Conservation (phyloP, 2,797 vertebrate species). For the Threskiornis aethiopicus region DNA sequence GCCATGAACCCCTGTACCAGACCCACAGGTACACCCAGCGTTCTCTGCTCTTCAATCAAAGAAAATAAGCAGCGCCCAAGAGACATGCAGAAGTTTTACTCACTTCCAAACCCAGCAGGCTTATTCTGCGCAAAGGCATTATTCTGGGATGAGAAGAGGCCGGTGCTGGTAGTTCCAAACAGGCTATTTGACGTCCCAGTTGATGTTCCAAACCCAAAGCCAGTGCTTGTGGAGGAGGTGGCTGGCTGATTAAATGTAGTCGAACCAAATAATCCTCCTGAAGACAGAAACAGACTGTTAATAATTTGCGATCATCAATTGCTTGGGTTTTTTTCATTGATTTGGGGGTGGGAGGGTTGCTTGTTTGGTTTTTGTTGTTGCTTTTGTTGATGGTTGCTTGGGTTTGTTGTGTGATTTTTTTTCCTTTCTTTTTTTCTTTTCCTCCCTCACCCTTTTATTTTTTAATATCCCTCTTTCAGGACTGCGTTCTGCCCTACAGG, state of each 20-base stretch:
- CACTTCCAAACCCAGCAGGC: slow-evolving; percentile 91
- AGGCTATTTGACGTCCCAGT: slow-evolving; percentile 87
- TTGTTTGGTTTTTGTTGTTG: background rate
- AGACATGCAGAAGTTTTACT: slow-evolving; percentile 61
- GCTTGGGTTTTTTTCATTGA: too few species aligned
- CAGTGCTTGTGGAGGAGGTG: slow-evolving; percentile 87
- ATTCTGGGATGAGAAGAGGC: slow-evolving; percentile 90
- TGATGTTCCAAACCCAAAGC: slow-evolving; percentile 90
- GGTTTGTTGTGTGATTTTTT: too few species aligned
- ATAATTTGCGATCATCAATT: too few species aligned
- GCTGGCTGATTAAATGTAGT: slow-evolving; percentile 92
- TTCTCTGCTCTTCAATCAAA: background rate
- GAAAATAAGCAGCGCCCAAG: background rate
- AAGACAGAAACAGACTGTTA: background rate
- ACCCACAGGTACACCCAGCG: rapidly evolving
- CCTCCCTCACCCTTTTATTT: rapidly evolving
- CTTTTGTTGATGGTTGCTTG: rapidly evolving
- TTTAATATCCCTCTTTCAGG: too few species aligned
- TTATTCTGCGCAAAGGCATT: slow-evolving; percentile 94
- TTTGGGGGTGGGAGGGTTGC: too few species aligned
- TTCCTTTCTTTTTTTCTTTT: too few species aligned
- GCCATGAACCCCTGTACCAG: rapidly evolving
- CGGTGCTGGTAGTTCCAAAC: slow-evolving; percentile 87
- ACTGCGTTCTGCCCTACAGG: rapidly evolving
- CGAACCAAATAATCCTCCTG: slow-evolving; percentile 91